A percentile compares a stretch with the other conserved stretches of the same genome.
Conservation (phyloP, 2,113 vertebrate genomes). For the Copsychus sechellarum region DNA sequence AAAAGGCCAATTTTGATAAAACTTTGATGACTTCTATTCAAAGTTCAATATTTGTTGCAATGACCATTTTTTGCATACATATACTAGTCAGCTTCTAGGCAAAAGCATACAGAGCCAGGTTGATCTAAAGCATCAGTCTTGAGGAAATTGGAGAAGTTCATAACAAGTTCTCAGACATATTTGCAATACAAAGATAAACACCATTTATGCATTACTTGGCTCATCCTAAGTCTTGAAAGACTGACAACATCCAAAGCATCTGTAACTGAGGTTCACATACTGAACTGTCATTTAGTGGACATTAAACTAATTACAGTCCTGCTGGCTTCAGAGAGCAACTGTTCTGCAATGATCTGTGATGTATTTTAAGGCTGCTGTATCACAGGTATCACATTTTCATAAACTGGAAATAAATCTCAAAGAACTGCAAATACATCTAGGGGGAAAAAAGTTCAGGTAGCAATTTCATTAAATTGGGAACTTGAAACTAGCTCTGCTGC, state of each 20-base stretch:
- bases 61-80: not conserved
- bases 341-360: not conserved
- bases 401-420: not conserved
- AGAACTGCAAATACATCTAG: not conserved
- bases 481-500: not conserved
- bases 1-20: not conserved
- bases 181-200: conserved; percentile 14
- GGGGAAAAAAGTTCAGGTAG: not conserved
- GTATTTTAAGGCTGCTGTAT: not conserved
- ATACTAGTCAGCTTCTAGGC: not conserved
- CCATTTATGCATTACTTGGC: not conserved
- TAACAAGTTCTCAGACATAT: not conserved
- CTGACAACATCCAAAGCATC: not conserved
- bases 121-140: not conserved
- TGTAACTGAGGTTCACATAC: conserved; percentile 2
- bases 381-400: not conserved
- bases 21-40: not conserved
- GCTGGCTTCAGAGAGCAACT: not conserved
- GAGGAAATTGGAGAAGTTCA: not conserved
- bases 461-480: not conserved
- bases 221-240: not conserved
- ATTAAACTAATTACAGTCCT: not conserved
- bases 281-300: conserved; percentile 9
- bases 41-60: not conserved
- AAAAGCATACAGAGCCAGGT: not conserved